phyloP scores from a whole-genome alignment of 2,888 invertebrate genomes.

The Trichogramma dendrolimi region DNA sequence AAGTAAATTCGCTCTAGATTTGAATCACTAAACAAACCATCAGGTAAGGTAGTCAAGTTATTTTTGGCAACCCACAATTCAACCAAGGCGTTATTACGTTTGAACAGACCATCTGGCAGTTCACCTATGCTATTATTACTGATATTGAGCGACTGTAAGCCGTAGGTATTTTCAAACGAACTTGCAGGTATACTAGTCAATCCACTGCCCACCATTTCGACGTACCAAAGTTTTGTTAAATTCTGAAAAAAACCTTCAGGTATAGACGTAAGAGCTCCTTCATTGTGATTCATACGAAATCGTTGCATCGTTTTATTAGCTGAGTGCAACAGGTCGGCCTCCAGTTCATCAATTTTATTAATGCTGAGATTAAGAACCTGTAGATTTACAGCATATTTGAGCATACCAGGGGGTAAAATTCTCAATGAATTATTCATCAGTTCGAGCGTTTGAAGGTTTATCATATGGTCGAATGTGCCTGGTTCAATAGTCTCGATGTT shows the following conservation, averaged over 20 bases:
- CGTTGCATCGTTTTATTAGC: too few relatives aligned
- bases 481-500: constrained; percentile 44
- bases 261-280: constrained; percentile 37
- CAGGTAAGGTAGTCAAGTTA: constrained; percentile 45
- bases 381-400: constrained; percentile 60
- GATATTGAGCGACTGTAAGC: constrained; percentile 63
- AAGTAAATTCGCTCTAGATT: constrained; percentile 49
- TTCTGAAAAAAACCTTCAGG: constrained; percentile 61
- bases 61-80: constrained; percentile 65
- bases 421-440: constrained; percentile 58
- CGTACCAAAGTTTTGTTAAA: constrained; percentile 56
- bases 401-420: constrained; percentile 49
- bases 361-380: constrained; percentile 62
- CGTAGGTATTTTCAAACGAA: constrained; percentile 61
- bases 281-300: too few relatives aligned
- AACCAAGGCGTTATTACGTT: constrained; percentile 56
- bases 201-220: constrained; percentile 59
- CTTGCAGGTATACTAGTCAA: constrained; percentile 60
- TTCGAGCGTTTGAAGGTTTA: constrained; percentile 58
- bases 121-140: constrained; percentile 61
- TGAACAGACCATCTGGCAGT: constrained; percentile 60
- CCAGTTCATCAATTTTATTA: constrained; percentile 63
- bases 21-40: background rate
- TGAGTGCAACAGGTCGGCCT: constrained; percentile 56
- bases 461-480: constrained; percentile 51